Percentiles rank a stretch among this genome's conserved stretches.
These are phyloP conservation scores for Leptinotarsa texana DNA, from an alignment of 1,140 invertebrate species.

Conservation along the genomic window DNA sequence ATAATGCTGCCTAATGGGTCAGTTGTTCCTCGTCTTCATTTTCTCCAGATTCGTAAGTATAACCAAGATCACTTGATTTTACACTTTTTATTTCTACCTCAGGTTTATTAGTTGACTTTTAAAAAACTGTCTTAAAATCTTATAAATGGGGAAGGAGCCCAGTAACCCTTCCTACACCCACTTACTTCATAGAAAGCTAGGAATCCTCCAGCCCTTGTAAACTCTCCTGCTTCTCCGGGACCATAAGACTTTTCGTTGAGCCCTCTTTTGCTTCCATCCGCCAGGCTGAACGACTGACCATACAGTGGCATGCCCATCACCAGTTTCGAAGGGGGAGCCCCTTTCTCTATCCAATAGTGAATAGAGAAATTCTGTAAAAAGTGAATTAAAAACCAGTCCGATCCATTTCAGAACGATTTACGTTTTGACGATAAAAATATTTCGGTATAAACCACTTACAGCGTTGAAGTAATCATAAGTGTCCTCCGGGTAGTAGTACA, in stretches of 20 bases:
- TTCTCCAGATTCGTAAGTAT: too few relatives aligned
- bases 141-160: too few relatives aligned
- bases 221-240: slow-evolving; percentile 77
- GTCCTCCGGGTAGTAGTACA: slow-evolving; percentile 76
- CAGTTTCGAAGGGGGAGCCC: slow-evolving; percentile 72
- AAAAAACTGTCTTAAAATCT: too few relatives aligned
- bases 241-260: slow-evolving; percentile 71
- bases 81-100: too few relatives aligned
- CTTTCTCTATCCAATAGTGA: slow-evolving; percentile 78
- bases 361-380: slow-evolving; percentile 74
- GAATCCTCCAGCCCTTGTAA: slow-evolving; percentile 78
- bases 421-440: too few relatives aligned
- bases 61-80: too few relatives aligned
- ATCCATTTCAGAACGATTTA: too few relatives aligned
- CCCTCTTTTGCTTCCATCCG: slow-evolving; percentile 61
- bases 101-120: too few relatives aligned
- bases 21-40: too few relatives aligned
- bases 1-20: too few relatives aligned
- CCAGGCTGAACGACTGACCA: slow-evolving; percentile 79
- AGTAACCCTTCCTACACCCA: neutral
- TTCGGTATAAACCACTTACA: slow-evolving; percentile 53
- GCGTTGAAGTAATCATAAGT: slow-evolving; percentile 76
- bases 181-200: slow-evolving; percentile 84
- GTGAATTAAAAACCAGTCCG: neutral
- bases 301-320: slow-evolving; percentile 83